phyloP scores from a whole-genome alignment of 2,113 vertebrate species.

The Ptychochromis oligacanthus region DNA sequence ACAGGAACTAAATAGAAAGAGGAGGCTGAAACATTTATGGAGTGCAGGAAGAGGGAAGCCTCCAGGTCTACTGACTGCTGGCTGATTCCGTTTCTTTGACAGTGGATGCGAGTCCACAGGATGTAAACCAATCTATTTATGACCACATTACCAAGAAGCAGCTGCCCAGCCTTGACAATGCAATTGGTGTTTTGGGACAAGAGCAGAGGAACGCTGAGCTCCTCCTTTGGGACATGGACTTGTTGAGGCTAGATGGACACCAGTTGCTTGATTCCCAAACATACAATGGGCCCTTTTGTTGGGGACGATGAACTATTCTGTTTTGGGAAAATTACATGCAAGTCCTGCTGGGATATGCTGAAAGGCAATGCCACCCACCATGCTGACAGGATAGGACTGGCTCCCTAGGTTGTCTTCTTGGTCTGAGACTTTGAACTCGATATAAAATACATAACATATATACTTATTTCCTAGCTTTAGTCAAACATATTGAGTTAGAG shows the following conservation, averaged over 20 bases:
- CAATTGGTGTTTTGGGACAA: conserved; percentile 46
- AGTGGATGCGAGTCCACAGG: conserved; percentile 17
- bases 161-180: conserved; percentile 59
- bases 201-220: conserved; percentile 17
- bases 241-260: conserved; percentile 1
- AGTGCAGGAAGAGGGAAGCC: conserved; percentile 16
- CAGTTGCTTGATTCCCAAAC: conserved; percentile 39
- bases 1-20: background rate
- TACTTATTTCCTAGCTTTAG: background rate
- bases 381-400: background rate
- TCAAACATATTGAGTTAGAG: background rate
- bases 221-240: conserved; percentile 48
- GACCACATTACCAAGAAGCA: conserved; percentile 53
- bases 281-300: conserved; percentile 51
- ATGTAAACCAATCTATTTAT: conserved; percentile 54
- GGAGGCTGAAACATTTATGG: conserved; percentile 33
- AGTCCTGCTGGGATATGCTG: background rate
- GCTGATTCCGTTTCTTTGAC: conserved; percentile 2
- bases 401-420: background rate
- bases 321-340: background rate
- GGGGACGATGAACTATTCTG: background rate
- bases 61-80: background rate
- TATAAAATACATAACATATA: background rate
- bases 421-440: background rate
- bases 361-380: background rate